phyloP scores from a whole-genome alignment of 2,797 vertebrate species.

The Melanotaenia trifasciata region DNA sequence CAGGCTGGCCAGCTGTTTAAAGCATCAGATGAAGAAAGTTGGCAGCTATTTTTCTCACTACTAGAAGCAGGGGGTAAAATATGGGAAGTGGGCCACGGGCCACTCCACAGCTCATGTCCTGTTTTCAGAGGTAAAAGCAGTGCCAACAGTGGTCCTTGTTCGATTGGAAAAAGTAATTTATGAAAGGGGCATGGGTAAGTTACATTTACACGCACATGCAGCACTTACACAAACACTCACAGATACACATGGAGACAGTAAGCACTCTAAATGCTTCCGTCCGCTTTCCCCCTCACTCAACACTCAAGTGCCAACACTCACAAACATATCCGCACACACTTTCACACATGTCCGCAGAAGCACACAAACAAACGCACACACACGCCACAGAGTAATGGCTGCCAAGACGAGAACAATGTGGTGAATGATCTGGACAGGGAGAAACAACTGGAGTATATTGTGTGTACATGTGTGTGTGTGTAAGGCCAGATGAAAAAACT shows the following conservation, averaged over 20 bases:
- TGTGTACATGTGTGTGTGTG: slow-evolving; percentile 15
- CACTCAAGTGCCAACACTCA: slow-evolving; percentile 68
- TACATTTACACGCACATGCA: not conserved
- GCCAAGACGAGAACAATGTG: slow-evolving; percentile 78
- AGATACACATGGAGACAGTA: slow-evolving; percentile 16
- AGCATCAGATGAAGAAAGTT: slow-evolving; percentile 69
- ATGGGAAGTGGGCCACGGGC: slow-evolving; percentile 64
- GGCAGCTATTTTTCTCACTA: slow-evolving; percentile 64
- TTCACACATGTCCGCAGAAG: slow-evolving; percentile 71
- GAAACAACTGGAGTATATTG: slow-evolving; percentile 36
- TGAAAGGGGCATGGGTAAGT: slow-evolving; percentile 32
- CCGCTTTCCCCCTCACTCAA: slow-evolving; percentile 55
- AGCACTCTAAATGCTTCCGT: slow-evolving; percentile 21
- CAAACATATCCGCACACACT: slow-evolving; percentile 74
- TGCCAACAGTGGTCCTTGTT: slow-evolving; percentile 65
- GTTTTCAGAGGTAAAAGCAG: slow-evolving; percentile 67
- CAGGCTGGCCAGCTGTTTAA: slow-evolving; percentile 70
- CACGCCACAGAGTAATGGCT: slow-evolving; percentile 57
- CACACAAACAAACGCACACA: slow-evolving; percentile 68
- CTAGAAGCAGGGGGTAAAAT: slow-evolving; percentile 49
- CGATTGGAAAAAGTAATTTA: slow-evolving; percentile 50
- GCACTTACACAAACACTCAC: slow-evolving; percentile 1
- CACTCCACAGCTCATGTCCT: slow-evolving; percentile 68
- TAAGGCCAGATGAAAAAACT: slow-evolving; percentile 37
- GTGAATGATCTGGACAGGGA: slow-evolving; percentile 55